phyloP scores from a whole-genome alignment of 1,140 invertebrate species.

The Ectropis grisescens region DNA sequence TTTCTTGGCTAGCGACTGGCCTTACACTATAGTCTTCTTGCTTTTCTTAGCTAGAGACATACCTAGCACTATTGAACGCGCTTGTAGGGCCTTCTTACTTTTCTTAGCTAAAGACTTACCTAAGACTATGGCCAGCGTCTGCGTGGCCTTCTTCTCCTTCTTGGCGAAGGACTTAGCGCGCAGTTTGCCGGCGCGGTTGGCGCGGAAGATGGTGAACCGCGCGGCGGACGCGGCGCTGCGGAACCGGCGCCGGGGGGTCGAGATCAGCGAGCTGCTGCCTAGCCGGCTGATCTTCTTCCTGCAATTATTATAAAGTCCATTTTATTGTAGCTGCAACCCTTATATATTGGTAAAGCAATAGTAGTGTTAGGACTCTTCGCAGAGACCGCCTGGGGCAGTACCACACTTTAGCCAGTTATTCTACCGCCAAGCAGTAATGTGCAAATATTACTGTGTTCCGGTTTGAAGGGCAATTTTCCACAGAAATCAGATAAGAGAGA shows the following conservation, averaged over 20 bases:
- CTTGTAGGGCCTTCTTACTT: no score
- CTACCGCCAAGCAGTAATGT: no score
- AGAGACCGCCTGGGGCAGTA: no score
- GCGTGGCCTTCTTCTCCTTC: constrained; percentile 98
- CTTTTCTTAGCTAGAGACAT: no score
- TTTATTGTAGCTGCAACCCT: background rate
- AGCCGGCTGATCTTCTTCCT: constrained; percentile 53
- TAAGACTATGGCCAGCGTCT: constrained; percentile 98
- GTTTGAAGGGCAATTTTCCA: no score
- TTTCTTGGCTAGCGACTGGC: constrained; percentile 95
- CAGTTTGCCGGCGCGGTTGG: constrained; percentile 91
- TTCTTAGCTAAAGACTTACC: constrained; percentile 74
- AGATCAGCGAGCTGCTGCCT: constrained; percentile 44
- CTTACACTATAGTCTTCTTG: no score
- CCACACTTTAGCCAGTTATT: no score
- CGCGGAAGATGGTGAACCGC: constrained; percentile 93
- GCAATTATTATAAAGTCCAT: constrained; percentile 1
- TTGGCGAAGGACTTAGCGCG: constrained; percentile 95
- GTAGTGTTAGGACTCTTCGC: background rate
- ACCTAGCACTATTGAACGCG: background rate
- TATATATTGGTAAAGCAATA: background rate
- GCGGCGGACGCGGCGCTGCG: constrained; percentile 70
- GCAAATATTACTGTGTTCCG: no score
- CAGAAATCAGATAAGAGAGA: no score
- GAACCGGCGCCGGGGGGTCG: constrained; percentile 48